Evolutionary conservation across 2,888 invertebrate species (phyloP), one percentile per base, ranked within the genome.

Genomic region (Conops quadrifasciatus): DNA sequence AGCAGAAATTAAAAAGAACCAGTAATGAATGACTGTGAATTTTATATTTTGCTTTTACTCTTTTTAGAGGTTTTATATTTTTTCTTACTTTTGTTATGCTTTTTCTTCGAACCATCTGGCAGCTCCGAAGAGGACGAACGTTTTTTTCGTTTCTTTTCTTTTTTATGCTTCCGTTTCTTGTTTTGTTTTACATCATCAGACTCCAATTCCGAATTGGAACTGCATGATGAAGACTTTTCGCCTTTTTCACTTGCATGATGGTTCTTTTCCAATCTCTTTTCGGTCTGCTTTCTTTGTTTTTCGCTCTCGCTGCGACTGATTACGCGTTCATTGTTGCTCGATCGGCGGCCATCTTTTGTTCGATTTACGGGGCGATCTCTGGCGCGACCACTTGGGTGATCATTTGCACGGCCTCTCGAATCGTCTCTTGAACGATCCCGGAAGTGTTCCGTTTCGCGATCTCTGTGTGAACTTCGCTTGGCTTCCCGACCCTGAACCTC

Each of bases 391-490:
- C 24, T 30, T 36, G 51, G 51, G n/a, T 15, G 21, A 9, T 60
- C 16, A 58, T 58, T 47, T 16, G 45, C 3, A 47, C 45, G 26
- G 13, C 21, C 47, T 45, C 63, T 63, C 24, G 62, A 62, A 16
- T 15, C 21, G 1, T 62, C 62, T 11, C 63, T 2, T 16, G 30
- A 28, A 2, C 59, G 59, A 26, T 59, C 59, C 19, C 19, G 16
- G n/a, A 13, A 19, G 26, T 70, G 70, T 30, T 73, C 73, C 56
- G 43, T 74, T 2, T 67, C 65, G 53, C 21, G 64, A 19, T 62
- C 69, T 74, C 36, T 70, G 66, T 16, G 21, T 69, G 0, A 71
- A 72, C 56, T 63, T 67, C 71, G 67, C 7, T 71, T 75, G 16
- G 30, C 66, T 51, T 72, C 1, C 21, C 36, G 19, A 16, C 56